phyloP scores from a whole-genome alignment of 2,797 vertebrate genomes.

The Pelochelys cantorii region DNA sequence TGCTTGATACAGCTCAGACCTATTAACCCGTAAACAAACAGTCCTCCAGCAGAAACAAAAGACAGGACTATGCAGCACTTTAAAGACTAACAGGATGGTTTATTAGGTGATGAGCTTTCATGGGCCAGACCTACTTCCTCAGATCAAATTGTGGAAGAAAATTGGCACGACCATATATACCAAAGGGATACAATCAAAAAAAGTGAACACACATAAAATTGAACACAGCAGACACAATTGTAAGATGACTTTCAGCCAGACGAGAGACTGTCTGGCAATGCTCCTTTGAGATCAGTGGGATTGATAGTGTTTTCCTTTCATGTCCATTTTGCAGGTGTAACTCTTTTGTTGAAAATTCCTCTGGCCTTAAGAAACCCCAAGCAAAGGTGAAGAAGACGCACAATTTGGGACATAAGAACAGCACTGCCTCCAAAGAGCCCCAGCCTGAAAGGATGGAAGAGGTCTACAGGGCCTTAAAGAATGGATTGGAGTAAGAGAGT shows the following conservation, averaged over 20 bases:
- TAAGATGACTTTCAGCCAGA: slow-evolving; percentile 24
- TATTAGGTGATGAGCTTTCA: too few relatives aligned
- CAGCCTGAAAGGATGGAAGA: slow-evolving; percentile 95
- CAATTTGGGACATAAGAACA: slow-evolving; percentile 91
- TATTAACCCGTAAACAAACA: slow-evolving; percentile 2
- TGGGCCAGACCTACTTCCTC: too few relatives aligned
- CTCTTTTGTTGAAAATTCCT: slow-evolving; percentile 96
- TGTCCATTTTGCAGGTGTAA: slow-evolving; percentile 88
- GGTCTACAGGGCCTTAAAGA: slow-evolving; percentile 92
- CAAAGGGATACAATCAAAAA: too few relatives aligned
- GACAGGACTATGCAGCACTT: too few relatives aligned
- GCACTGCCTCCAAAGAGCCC: slow-evolving; percentile 89
- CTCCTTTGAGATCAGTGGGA: background rate
- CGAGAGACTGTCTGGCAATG: background rate
- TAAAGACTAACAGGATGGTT: too few relatives aligned
- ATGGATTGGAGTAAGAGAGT: slow-evolving; percentile 91
- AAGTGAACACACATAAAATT: too few relatives aligned
- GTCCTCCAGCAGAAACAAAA: slow-evolving; percentile 6
- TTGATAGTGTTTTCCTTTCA: slow-evolving; percentile 59
- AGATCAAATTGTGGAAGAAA: too few relatives aligned
- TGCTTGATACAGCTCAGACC: background rate
- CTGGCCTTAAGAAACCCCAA: slow-evolving; percentile 92
- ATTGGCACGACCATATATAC: too few relatives aligned
- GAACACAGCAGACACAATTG: background rate
- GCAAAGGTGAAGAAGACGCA: slow-evolving; percentile 96